These are phyloP conservation scores for Deilephila elpenor DNA, from an alignment of 2,888 invertebrate species.

Conservation along the genomic window DNA sequence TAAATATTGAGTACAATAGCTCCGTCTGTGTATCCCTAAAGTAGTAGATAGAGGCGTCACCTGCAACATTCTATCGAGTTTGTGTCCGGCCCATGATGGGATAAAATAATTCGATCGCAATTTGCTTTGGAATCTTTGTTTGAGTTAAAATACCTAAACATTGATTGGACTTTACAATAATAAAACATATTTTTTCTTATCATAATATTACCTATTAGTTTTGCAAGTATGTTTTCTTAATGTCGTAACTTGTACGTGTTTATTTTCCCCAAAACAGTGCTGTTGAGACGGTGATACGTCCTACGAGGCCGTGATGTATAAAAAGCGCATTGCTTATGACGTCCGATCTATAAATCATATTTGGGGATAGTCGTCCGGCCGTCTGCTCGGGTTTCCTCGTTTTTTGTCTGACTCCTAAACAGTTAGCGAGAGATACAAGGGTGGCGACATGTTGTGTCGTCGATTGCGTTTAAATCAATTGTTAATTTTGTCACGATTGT, in stretches of 20 bases:
- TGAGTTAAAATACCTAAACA: background rate
- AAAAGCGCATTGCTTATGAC: slow-evolving; percentile 81
- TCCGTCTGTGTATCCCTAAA: too few relatives aligned
- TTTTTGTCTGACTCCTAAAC: slow-evolving; percentile 80
- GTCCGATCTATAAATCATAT: slow-evolving; percentile 82
- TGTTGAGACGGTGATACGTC: slow-evolving; percentile 55
- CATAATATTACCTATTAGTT: background rate
- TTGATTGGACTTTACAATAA: background rate
- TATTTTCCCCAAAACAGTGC: slow-evolving; percentile 4
- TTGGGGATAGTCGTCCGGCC: slow-evolving; percentile 74
- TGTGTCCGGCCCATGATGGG: too few relatives aligned
- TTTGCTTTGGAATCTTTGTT: too few relatives aligned
- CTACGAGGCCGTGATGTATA: slow-evolving; percentile 76
- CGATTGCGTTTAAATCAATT: slow-evolving; percentile 47
- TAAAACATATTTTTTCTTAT: too few relatives aligned
- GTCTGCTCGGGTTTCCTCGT: slow-evolving; percentile 74
- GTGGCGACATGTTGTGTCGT: slow-evolving; percentile 67
- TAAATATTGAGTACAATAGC: too few relatives aligned
- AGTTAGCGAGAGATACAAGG: slow-evolving; percentile 69
- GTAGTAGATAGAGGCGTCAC: too few relatives aligned
- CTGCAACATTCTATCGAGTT: too few relatives aligned
- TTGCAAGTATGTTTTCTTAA: slow-evolving; percentile 20
- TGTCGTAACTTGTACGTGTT: background rate
- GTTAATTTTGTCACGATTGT: slow-evolving; percentile 56
- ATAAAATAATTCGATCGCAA: too few relatives aligned